Evolutionary conservation across 1,140 invertebrate genomes (phyloP).

Genomic region (Drosophila mayri): DNA sequence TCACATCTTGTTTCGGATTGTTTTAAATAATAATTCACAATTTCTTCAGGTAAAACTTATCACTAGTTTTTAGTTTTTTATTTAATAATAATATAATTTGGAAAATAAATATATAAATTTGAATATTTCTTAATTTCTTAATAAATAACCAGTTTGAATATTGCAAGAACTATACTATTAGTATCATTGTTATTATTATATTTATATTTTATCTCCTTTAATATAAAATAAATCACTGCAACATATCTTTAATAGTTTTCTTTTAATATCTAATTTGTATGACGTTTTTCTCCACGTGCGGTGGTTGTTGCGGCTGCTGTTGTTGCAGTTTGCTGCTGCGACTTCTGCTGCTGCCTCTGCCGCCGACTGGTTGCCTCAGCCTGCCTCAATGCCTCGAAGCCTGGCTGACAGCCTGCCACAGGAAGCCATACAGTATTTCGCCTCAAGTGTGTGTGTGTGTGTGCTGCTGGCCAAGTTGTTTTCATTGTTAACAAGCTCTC

Average conservation of each 20-base stretch:
- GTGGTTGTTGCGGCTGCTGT: conserved; percentile 41
- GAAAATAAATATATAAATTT: no score
- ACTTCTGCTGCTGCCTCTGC: conserved; percentile 21
- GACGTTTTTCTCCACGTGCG: neutral
- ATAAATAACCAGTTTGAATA: no score
- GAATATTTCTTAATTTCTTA: no score
- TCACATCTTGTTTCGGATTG: neutral
- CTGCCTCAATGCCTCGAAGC: conserved; percentile 48
- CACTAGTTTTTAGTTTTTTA: no score
- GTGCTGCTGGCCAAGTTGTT: conserved; percentile 68
- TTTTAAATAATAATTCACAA: no score
- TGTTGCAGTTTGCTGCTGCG: conserved; percentile 29
- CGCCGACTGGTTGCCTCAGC: conserved; percentile 56
- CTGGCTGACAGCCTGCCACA: conserved; percentile 80
- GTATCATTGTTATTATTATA: no score
- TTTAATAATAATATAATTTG: no score
- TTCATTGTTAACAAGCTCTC: conserved; percentile 81
- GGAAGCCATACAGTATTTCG: conserved; percentile 80
- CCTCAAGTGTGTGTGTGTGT: conserved; percentile 33
- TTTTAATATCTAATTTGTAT: neutral
- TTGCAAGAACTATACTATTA: no score
- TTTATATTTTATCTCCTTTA: neutral
- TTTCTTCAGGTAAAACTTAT: no score
- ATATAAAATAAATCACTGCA: neutral
- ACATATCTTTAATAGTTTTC: neutral